A percentile compares a stretch with the other conserved stretches of the same genome.
Conservation (phyloP, 2,888 invertebrate genomes). For the Thera britannica region DNA sequence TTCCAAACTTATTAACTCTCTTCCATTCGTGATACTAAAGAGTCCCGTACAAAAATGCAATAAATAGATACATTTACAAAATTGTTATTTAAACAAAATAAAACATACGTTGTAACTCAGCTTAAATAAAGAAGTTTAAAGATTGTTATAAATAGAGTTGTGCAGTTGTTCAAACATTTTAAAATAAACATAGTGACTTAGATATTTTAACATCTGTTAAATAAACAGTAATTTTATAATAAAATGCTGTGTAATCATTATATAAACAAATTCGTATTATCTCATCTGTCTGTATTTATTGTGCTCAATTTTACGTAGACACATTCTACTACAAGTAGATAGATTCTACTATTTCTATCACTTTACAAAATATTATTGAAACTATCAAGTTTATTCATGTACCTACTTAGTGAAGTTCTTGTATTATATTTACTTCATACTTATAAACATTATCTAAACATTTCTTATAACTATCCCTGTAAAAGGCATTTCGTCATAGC, state of each 20-base stretch:
- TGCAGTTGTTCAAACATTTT: neutral
- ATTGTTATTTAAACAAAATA: constrained; percentile 12
- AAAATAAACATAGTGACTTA: no score
- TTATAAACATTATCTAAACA: neutral
- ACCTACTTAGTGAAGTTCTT: neutral
- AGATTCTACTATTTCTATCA: constrained; percentile 28
- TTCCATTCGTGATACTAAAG: constrained; percentile 25
- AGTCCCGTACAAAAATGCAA: constrained; percentile 26
- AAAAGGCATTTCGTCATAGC: no score
- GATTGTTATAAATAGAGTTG: neutral
- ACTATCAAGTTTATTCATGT: neutral
- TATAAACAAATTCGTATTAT: neutral
- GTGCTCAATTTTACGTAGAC: constrained; percentile 55
- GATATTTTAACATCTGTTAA: no score
- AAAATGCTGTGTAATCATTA: neutral
- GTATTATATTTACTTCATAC: neutral
- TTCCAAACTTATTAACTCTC: constrained; percentile 34
- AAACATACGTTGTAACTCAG: constrained; percentile 26
- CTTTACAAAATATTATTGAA: constrained; percentile 34
- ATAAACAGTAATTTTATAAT: neutral
- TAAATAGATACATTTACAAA: constrained; percentile 21
- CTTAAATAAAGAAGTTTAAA: neutral
- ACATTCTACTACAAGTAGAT: constrained; percentile 15
- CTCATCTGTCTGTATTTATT: constrained; percentile 30
- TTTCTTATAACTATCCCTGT: neutral